phyloP scores from a whole-genome alignment of 2,797 vertebrate species.

The Anomalospiza imberbis region DNA sequence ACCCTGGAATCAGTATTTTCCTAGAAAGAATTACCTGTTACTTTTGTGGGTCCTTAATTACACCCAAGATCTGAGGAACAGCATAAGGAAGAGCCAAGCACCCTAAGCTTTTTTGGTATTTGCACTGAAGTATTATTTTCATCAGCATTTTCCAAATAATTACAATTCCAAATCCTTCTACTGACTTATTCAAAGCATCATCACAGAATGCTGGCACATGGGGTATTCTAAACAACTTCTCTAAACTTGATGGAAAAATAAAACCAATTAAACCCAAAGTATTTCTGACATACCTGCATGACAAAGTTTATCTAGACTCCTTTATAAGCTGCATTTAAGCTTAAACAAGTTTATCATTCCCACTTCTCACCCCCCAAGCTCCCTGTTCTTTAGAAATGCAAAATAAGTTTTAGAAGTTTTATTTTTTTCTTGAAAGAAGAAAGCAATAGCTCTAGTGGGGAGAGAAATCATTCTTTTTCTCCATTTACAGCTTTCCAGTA shows the following conservation, averaged over 20 bases:
- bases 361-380: fast-evolving
- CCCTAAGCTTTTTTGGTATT: not conserved
- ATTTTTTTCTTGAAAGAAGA: not conserved
- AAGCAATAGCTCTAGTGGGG: fast-evolving
- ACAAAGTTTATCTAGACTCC: not conserved
- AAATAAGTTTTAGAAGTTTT: not conserved
- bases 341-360: not conserved
- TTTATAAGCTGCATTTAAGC: not conserved
- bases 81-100: not conserved
- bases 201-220: not conserved
- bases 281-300: not conserved
- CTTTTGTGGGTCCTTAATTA: not conserved
- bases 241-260: not conserved
- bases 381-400: not conserved
- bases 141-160: not conserved
- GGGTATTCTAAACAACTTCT: not conserved
- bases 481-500: not conserved
- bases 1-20: not conserved
- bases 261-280: not conserved
- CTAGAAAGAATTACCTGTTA: not conserved
- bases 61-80: not conserved
- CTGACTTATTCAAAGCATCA: not conserved
- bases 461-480: not conserved
- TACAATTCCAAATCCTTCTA: not conserved
- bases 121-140: not conserved